These are phyloP conservation scores for Gallinago paraguaiae DNA, from an alignment of 2,113 vertebrate species.

Conservation along the genomic window DNA sequence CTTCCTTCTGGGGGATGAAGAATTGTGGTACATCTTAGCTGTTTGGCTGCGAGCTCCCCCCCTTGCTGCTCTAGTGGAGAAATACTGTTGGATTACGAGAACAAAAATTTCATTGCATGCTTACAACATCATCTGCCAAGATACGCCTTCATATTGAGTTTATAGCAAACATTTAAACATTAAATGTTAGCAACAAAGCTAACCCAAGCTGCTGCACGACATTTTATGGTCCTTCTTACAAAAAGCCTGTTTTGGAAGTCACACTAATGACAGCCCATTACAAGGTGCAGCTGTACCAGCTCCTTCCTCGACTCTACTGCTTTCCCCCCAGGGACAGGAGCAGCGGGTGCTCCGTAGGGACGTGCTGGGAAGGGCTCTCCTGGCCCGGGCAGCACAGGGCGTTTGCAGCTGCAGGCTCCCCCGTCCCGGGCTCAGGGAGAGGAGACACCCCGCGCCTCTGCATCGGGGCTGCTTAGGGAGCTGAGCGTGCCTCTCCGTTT, in stretches of 20 bases:
- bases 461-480: background rate
- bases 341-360: accelerated
- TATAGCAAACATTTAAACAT: background rate
- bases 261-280: background rate
- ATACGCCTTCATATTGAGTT: background rate
- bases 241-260: background rate
- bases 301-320: background rate
- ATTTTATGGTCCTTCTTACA: background rate
- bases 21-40: background rate
- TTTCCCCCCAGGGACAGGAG: background rate
- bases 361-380: background rate
- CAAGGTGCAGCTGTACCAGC: background rate
- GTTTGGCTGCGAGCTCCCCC: background rate
- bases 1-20: background rate
- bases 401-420: background rate
- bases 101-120: background rate
- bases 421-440: background rate
- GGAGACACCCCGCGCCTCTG: background rate
- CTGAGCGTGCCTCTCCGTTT: background rate
- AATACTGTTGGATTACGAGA: background rate
- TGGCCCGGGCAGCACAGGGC: accelerated
- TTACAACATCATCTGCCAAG: background rate
- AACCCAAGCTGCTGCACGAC: background rate
- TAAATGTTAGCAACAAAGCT: background rate
- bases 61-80: background rate